Evolutionary conservation across 2,888 invertebrate genomes (phyloP).

Genomic region (Melanchra persicariae): DNA sequence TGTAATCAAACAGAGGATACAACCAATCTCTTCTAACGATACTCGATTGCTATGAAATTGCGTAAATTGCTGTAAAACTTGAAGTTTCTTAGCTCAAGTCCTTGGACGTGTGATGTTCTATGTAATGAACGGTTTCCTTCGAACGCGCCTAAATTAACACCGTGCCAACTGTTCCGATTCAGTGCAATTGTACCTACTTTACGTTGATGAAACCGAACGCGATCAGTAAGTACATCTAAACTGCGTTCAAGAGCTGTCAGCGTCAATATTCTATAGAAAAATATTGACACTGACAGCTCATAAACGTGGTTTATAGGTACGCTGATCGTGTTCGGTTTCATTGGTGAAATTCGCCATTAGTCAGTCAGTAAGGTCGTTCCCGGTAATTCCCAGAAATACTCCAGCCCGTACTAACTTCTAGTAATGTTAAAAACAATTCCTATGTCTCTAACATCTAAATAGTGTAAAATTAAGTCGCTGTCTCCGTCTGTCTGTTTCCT

Average conservation of each 20-base stretch:
- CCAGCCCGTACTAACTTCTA: background rate
- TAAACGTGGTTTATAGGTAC: too few species aligned
- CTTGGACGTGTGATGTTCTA: slow-evolving; percentile 71
- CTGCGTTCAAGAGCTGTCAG: too few species aligned
- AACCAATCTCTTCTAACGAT: slow-evolving; percentile 56
- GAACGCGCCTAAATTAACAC: slow-evolving; percentile 63
- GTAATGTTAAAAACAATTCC: background rate
- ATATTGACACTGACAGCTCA: too few species aligned
- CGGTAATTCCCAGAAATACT: background rate
- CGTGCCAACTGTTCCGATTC: slow-evolving; percentile 24
- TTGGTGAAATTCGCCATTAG: too few species aligned
- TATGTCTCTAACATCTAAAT: too few species aligned
- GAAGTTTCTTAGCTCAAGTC: slow-evolving; percentile 63
- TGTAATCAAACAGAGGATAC: slow-evolving; percentile 63
- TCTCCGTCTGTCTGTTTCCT: too few species aligned
- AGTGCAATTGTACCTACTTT: slow-evolving; percentile 28
- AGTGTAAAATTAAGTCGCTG: too few species aligned
- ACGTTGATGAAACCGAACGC: too few species aligned
- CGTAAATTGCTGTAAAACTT: slow-evolving; percentile 64
- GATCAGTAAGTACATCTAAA: too few species aligned
- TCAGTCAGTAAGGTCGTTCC: background rate
- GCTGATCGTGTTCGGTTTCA: too few species aligned
- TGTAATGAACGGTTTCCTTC: slow-evolving; percentile 79
- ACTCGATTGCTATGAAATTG: slow-evolving; percentile 60
- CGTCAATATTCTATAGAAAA: too few species aligned